These are phyloP conservation scores for Chaetophractus vellerosus DNA, from an alignment of 2,797 vertebrate genomes.

Conservation along the genomic window DNA sequence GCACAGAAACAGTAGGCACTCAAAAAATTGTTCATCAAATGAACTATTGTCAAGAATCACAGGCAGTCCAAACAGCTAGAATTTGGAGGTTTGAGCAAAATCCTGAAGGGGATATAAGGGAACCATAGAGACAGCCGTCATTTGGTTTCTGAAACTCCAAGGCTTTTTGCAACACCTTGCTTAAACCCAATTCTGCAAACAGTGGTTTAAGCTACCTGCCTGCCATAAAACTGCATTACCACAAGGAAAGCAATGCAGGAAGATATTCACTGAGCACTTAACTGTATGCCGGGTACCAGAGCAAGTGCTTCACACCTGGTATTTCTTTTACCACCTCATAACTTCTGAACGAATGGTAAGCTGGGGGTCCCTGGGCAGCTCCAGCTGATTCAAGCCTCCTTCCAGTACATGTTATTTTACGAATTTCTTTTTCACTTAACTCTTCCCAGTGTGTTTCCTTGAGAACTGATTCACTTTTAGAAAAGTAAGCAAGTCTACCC, in stretches of 20 bases:
- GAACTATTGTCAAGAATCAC: slow-evolving; percentile 22
- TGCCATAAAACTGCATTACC: not conserved
- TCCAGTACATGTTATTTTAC: not conserved
- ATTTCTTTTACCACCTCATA: not conserved
- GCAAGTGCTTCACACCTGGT: not conserved
- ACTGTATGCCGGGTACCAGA: not conserved
- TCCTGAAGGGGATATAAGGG: not conserved
- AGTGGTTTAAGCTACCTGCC: not conserved
- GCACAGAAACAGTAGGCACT: not conserved
- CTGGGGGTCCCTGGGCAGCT: not conserved
- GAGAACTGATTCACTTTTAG: not conserved
- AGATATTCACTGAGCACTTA: not conserved
- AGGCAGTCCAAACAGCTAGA: slow-evolving; percentile 18
- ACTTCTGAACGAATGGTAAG: not conserved
- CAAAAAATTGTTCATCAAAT: not conserved
- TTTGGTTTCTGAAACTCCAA: slow-evolving; percentile 52
- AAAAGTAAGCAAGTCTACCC: slow-evolving; percentile 57
- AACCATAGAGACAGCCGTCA: slow-evolving; percentile 3
- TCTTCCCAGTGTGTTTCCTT: slow-evolving; percentile 16
- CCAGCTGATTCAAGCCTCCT: not conserved
- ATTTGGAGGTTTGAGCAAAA: slow-evolving; percentile 53
- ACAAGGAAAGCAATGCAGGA: not conserved
- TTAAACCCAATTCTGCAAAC: slow-evolving; percentile 38
- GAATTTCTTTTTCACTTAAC: slow-evolving; percentile 25
- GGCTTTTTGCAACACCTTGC: slow-evolving; percentile 41